Conservation (phyloP, 1,140 invertebrate species). For the Drosophila biarmipes region DNA sequence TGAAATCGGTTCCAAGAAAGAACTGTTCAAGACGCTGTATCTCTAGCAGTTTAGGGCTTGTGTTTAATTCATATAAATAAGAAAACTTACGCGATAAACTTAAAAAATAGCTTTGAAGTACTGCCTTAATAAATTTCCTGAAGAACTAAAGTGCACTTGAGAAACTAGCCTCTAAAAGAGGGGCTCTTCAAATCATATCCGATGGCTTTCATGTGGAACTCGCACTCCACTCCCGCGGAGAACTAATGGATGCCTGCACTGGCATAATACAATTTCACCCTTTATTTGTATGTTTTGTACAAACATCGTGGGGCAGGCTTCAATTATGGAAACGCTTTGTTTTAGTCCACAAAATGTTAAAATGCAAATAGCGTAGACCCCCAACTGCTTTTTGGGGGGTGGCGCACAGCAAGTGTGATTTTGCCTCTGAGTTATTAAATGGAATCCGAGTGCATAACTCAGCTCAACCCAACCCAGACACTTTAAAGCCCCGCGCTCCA, state of each 20-base stretch:
- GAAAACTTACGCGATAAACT: not conserved
- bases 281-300: slow-evolving; percentile 28
- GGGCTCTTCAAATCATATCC: slow-evolving; percentile 2
- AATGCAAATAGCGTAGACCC: slow-evolving; percentile 52
- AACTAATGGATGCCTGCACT: slow-evolving; percentile 47
- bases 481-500: slow-evolving; percentile 16
- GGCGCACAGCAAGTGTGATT: slow-evolving; percentile 28
- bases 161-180: slow-evolving; percentile 13
- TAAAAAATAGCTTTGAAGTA: not conserved
- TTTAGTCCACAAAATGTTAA: slow-evolving; percentile 68
- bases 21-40: no score
- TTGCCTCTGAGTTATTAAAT: slow-evolving; percentile 53
- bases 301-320: slow-evolving; percentile 33
- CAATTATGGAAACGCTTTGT: slow-evolving; percentile 75
- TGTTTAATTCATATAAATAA: no score
- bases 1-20: no score
- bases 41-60: no score
- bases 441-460: slow-evolving; percentile 20
- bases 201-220: slow-evolving; percentile 21
- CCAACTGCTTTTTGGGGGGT: slow-evolving; percentile 4
- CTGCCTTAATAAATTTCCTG: not conserved
- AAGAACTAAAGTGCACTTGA: slow-evolving; percentile 16
- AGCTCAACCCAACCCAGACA: slow-evolving; percentile 18
- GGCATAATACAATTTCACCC: slow-evolving; percentile 66
- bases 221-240: not conserved